A percentile compares a stretch with the other conserved stretches of the same genome.
Conservation (phyloP, 2,797 vertebrate species). For the Thalassophryne amazonica region DNA sequence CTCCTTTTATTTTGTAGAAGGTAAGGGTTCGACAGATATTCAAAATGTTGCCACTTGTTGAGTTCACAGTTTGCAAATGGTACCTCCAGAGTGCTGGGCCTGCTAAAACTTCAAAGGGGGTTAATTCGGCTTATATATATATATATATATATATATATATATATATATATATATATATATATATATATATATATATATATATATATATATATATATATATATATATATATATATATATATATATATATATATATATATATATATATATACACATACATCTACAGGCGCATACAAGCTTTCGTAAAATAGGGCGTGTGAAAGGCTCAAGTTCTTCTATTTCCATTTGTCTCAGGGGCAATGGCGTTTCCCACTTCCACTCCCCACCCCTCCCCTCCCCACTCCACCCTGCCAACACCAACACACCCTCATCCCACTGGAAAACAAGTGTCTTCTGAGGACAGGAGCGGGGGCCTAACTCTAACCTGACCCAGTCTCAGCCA, state of each 20-base stretch:
- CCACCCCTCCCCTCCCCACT: conserved; percentile 47
- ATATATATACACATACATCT: conserved; percentile 2
- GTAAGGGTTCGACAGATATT: too few species aligned
- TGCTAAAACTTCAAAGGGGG: too few species aligned
- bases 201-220: too few species aligned
- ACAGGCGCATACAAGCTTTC: conserved; percentile 64
- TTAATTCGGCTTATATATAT: too few species aligned
- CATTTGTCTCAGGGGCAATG: conserved; percentile 50
- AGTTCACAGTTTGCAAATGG: too few species aligned
- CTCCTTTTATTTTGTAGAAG: too few species aligned
- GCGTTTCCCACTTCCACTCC: neutral
- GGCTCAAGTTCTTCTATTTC: conserved; percentile 64
- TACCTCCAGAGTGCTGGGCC: too few species aligned
- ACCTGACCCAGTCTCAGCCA: conserved; percentile 66
- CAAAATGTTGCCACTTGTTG: too few species aligned
- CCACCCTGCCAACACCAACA: conserved; percentile 74
- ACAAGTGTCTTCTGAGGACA: conserved; percentile 76
- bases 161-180: too few species aligned
- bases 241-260: neutral
- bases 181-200: too few species aligned
- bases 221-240: too few species aligned
- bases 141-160: too few species aligned
- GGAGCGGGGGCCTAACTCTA: conserved; percentile 63
- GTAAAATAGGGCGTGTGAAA: conserved; percentile 68
- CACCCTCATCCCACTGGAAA: conserved; percentile 68